A percentile compares a stretch with the other conserved stretches of the same genome.
Evolutionary conservation across 2,113 vertebrate species (phyloP).

Genomic region (Prunella fulvescens): DNA sequence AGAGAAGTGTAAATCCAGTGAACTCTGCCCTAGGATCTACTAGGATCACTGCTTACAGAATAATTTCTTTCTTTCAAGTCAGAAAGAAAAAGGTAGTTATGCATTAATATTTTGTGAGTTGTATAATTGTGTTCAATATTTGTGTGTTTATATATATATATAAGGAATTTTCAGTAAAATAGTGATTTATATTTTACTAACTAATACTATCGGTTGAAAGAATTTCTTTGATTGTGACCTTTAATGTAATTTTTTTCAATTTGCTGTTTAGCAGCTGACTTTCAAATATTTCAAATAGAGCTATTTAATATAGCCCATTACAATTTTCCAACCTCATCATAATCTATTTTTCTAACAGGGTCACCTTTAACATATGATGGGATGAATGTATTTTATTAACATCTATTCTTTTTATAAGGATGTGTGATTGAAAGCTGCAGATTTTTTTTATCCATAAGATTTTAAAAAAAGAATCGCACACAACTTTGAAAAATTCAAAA

Average conservation of each 20-base stretch:
- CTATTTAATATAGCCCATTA: slow-evolving; percentile 58
- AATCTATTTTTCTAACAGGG: slow-evolving; percentile 69
- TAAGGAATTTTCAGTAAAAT: background rate
- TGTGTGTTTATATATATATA: background rate
- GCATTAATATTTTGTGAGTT: background rate
- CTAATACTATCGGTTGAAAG: background rate
- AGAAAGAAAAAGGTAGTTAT: background rate
- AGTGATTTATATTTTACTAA: background rate
- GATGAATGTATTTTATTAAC: slow-evolving; percentile 57
- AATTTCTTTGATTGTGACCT: slow-evolving; percentile 53
- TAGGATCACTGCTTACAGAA: background rate
- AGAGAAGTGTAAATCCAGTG: background rate
- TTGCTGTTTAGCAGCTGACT: slow-evolving; percentile 60
- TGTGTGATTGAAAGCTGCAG: slow-evolving; percentile 16
- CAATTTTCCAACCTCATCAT: slow-evolving; percentile 61
- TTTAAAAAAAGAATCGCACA: background rate
- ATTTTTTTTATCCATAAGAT: background rate
- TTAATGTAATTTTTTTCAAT: slow-evolving; percentile 48
- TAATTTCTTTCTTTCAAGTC: background rate
- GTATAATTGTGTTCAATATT: background rate
- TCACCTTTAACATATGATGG: slow-evolving; percentile 61
- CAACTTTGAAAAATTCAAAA: slow-evolving; percentile 19
- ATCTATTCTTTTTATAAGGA: slow-evolving; percentile 32
- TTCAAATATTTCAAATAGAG: slow-evolving; percentile 49
- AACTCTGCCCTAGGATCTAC: background rate